Conservation (phyloP, 2,888 invertebrate species). For the Orchesella flavescens region DNA sequence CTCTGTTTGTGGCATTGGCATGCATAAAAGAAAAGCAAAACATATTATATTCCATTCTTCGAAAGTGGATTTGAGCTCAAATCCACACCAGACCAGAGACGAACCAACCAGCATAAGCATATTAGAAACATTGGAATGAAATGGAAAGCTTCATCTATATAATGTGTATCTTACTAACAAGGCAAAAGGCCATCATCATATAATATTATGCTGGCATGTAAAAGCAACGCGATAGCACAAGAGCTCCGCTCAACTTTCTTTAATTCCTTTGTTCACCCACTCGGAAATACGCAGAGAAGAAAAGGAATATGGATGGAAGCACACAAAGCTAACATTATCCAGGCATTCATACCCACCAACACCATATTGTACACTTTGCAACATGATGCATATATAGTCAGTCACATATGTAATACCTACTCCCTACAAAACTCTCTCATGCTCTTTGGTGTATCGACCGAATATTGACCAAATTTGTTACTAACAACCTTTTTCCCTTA, state of each 20-base stretch:
- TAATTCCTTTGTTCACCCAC: constrained; percentile 38
- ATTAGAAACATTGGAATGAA: no score
- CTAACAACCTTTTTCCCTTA: not conserved
- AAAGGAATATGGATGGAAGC: constrained; percentile 1
- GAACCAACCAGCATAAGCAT: not conserved
- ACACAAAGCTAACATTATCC: constrained; percentile 6
- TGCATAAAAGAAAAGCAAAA: no score
- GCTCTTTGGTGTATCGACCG: constrained; percentile 33
- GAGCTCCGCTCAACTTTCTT: constrained; percentile 21
- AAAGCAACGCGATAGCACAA: not conserved
- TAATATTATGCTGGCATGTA: not conserved
- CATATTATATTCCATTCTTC: no score
- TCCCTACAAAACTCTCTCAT: not conserved
- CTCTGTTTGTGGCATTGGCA: no score
- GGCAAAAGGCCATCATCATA: not conserved
- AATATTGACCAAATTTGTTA: constrained; percentile 51
- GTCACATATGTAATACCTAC: not conserved
- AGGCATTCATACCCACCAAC: not conserved
- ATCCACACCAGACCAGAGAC: no score
- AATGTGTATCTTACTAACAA: not conserved
- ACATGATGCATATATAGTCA: not conserved
- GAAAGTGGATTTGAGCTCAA: no score
- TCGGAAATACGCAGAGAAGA: not conserved
- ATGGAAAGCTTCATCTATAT: not conserved
- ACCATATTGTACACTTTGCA: not conserved